phyloP scores from a whole-genome alignment of 2,113 vertebrate genomes.

The Eira barbara region DNA sequence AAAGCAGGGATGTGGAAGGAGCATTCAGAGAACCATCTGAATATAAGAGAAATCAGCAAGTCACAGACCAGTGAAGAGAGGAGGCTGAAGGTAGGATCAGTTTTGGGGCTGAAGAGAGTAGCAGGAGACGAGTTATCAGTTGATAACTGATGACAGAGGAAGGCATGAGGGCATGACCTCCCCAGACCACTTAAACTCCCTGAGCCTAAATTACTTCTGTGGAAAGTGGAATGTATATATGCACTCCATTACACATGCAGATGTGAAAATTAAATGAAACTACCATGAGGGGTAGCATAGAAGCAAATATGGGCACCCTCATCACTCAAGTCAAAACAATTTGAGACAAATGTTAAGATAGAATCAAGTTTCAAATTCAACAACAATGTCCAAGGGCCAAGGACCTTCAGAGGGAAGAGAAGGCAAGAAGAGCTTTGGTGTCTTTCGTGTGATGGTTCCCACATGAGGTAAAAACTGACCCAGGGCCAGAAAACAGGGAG shows the following conservation, averaged over 20 bases:
- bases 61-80: not conserved
- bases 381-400: not conserved
- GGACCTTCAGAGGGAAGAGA: not conserved
- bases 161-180: not conserved
- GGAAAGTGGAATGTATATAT: not conserved
- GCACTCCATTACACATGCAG: not conserved
- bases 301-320: not conserved
- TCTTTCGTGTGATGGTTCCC: not conserved
- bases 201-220: not conserved
- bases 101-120: not conserved
- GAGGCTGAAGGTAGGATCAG: not conserved
- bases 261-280: not conserved
- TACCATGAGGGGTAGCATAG: not conserved
- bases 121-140: not conserved
- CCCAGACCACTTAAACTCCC: not conserved
- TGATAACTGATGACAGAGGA: not conserved
- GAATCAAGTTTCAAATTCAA: not conserved
- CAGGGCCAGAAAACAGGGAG: not conserved
- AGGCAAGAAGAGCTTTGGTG: not conserved
- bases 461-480: not conserved
- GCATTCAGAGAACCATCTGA: not conserved
- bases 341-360: not conserved
- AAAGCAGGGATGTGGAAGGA: not conserved
- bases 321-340: not conserved
- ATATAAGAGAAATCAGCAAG: not conserved